Evolutionary conservation across 1,140 invertebrate genomes (phyloP), one percentile per base, ranked within the genome.

Genomic region (Tetramorium alpestre): DNA sequence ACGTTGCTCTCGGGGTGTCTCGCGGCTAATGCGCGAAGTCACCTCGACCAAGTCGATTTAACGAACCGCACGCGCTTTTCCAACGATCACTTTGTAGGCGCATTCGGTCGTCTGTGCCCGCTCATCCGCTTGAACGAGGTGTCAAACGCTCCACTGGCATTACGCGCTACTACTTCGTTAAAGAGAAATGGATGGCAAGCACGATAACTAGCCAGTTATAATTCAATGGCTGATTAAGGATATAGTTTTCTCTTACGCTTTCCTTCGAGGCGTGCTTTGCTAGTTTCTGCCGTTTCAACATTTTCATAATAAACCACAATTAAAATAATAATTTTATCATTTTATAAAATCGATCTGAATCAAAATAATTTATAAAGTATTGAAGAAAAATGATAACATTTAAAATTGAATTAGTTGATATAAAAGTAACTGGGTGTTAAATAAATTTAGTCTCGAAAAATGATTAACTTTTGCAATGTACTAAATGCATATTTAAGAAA

Each of bases 41-140:
- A 49, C 58, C 65, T 38, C 73, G 65, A 38, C 47, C 44, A 22
- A 78, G 72, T 49, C 88, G 86, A 90, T 90, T 90, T 90, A 90
- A 90, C 89, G 86, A 90, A 90, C 89, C 80, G 75, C 88, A 51
- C 33, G 25, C 75, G 80, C 80, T 84, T 84, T 60, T 84, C 80
- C 54, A 38, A 60, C 69, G 22, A 56, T 73, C 69, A 84, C 69
- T 84, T 84, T 84, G 80, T 84, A 84, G 25, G 13, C 54, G 69
- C 54, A 44, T 51, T 73, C 70, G 67, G 58, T 73, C 41, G 51
- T 84, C 80, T 33, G 49, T 28, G 78, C 51, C 47, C 78, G 78
- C 11, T 72, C 78, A 51, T 18, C 33, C 38, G 67, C 54, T 38
- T 75, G 51, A 84, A 75, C 69, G 80, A 84, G 69, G 80, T 62